A percentile compares a stretch with the other conserved stretches of the same genome.
Conservation (phyloP, 2,797 vertebrate genomes). For the Sebastiscus tertius region DNA sequence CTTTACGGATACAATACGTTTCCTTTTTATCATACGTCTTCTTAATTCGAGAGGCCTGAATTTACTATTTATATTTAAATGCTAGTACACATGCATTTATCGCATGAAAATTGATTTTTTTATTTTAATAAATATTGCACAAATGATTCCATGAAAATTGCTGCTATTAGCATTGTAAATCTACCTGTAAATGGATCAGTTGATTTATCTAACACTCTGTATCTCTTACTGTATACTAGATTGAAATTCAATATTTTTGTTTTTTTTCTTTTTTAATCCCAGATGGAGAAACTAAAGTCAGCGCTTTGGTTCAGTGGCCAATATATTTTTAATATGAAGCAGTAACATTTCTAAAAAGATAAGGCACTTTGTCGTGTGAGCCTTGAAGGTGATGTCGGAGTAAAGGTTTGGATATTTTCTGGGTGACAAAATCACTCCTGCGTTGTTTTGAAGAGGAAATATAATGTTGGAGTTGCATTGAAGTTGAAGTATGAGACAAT, state of each 20-base stretch:
- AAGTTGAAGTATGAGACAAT: not conserved
- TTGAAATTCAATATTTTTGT: not conserved
- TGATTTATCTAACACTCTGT: slow-evolving; percentile 24
- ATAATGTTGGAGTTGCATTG: not conserved
- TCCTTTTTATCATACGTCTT: slow-evolving; percentile 18
- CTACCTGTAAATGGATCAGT: slow-evolving; percentile 52
- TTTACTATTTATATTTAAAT: slow-evolving; percentile 70
- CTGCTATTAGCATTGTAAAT: slow-evolving; percentile 76
- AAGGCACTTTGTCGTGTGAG: slow-evolving; percentile 66
- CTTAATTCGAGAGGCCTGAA: slow-evolving; percentile 25
- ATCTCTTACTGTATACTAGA: slow-evolving; percentile 26
- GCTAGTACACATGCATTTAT: slow-evolving; percentile 69
- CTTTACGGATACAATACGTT: not conserved
- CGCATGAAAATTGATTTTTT: slow-evolving; percentile 61
- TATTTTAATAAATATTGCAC: slow-evolving; percentile 74
- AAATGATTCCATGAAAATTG: slow-evolving; percentile 68
- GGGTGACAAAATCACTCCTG: not conserved
- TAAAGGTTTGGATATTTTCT: not conserved
- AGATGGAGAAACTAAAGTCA: slow-evolving; percentile 7
- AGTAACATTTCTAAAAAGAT: not conserved
- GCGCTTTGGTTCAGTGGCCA: slow-evolving; percentile 29
- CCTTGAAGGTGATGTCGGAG: slow-evolving; percentile 19
- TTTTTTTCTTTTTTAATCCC: slow-evolving; percentile 5
- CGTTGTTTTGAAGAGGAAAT: not conserved
- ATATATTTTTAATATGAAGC: slow-evolving; percentile 36